These are phyloP conservation scores for Aegithalos caudatus DNA, from an alignment of 2,113 vertebrate genomes.

Conservation along the genomic window DNA sequence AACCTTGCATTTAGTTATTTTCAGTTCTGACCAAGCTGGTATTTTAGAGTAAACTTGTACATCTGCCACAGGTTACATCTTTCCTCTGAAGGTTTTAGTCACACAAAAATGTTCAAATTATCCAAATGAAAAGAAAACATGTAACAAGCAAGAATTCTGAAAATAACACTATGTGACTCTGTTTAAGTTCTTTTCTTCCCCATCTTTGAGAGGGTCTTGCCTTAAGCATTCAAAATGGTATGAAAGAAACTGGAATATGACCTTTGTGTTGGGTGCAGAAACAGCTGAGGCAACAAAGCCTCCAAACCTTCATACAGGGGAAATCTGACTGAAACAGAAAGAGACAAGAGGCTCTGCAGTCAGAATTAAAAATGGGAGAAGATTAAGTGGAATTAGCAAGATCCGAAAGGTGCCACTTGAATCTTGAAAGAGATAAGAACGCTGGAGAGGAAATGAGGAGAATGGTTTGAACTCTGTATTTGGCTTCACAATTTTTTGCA, in stretches of 20 bases:
- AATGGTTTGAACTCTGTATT: not conserved
- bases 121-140: not conserved
- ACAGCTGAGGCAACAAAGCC: not conserved
- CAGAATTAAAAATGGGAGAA: not conserved
- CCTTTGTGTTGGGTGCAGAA: not conserved
- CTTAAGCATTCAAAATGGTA: not conserved
- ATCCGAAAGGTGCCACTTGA: not conserved
- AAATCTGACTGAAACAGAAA: not conserved
- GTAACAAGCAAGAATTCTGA: not conserved
- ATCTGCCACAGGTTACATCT: not conserved
- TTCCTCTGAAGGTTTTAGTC: not conserved
- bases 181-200: not conserved
- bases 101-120: not conserved
- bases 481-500: not conserved
- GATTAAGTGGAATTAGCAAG: not conserved
- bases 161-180: not conserved
- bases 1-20: not conserved
- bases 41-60: not conserved
- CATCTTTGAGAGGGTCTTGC: not conserved
- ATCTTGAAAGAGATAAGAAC: not conserved
- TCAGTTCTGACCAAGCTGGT: not conserved
- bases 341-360: not conserved
- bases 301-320: not conserved
- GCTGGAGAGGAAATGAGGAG: fast-evolving
- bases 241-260: not conserved